Evolutionary conservation across 2,797 vertebrate species (phyloP), one percentile per base, ranked within the genome.

Genomic region (Caiman crocodilus): DNA sequence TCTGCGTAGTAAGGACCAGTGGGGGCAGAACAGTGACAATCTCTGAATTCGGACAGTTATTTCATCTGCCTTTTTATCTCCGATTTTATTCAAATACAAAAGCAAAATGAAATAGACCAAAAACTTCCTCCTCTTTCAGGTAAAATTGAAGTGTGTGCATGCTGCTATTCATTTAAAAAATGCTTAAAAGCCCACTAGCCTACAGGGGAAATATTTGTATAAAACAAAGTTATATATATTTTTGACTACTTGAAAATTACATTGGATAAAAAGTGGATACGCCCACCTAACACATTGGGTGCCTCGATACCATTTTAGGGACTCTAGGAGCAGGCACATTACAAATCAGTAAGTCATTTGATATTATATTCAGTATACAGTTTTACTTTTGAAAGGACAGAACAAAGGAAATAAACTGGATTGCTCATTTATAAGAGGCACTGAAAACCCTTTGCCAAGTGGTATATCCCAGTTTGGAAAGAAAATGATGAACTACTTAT

Each of bases 101-200:
- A 84, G 7, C 74, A 63, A 71, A 92, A 85, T 75, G 76, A 82
- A 94, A 89, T 25, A 89, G 85, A 76, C 73, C 73, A n/a, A 59
- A 20, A 42, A 11, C 35, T 13, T 30, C 74, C 87, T 73, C 69
- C 26, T 67, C 42, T 14, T 71, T 58, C 11, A 78, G 67, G 56
- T 89, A 71, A 89, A 74, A 73, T 20, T 85, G 20, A 76, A 56
- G 4, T 76, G 7, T 75, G 6, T 76, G 50, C 56, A 14, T 1
- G 2, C 21, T 42, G 42, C 35, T 74, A 80, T 55, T 16, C 67
- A 79, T 76, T 85, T 87, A 87, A 82, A 74, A 84, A 57, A 35
- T 84, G 69, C 71, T 63, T 3, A 13, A 90, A 42, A 87, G 75
- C 12, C 74, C 65, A 55, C 30, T 71, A 76, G 85, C 75, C 42